Evolutionary conservation across 2,888 invertebrate species (phyloP), one percentile per base, ranked within the genome.

Genomic region (Lamellibrachia columna): DNA sequence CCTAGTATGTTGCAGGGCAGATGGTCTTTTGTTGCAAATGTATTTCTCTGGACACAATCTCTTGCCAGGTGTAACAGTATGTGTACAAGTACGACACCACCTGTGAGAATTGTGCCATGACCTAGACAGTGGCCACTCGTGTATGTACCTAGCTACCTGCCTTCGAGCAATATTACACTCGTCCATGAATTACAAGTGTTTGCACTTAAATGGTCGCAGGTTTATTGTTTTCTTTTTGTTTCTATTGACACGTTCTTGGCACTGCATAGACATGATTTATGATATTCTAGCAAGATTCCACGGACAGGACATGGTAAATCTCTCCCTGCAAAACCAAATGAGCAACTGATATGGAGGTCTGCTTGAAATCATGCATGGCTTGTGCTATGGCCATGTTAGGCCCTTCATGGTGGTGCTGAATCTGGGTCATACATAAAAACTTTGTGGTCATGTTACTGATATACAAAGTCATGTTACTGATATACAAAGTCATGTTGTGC

Each of bases 111-210:
- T 40, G 40, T 40, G 40, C 40, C 40, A 0, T 40, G 40, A 40
- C 40, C 40, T 40, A 40, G 40, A 40, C 40, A 40, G 22, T 75
- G 75, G 15, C 15, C 15, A 55, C 55, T 55, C 6, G n/a, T 75
- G n/a, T 75, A 75, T 75, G 75, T 75, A 75, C 75, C 22, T 22
- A 75, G 75, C 75, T 75, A 75, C 75, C 75, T 75, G 75, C 75
- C 75, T 75, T 75, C 75, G n/a, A 75, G 75, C 75, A 75, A n/a
- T 75, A 22, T 15, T 75, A 75, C n/a, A 75, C 22, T 15, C n/a
- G 75, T 75, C 75, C 15, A n/a, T 75, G 75, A 75, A 75, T 75
- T 75, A 75, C 75, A 75, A 15, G 6, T 75, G 75, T 75, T 15
- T 75, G 75, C 75, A 75, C 75, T 75, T 75, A 75, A n/a, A n/a